Evolutionary conservation across 1,140 invertebrate species (phyloP).

Genomic region (Euwallacea fornicatus): DNA sequence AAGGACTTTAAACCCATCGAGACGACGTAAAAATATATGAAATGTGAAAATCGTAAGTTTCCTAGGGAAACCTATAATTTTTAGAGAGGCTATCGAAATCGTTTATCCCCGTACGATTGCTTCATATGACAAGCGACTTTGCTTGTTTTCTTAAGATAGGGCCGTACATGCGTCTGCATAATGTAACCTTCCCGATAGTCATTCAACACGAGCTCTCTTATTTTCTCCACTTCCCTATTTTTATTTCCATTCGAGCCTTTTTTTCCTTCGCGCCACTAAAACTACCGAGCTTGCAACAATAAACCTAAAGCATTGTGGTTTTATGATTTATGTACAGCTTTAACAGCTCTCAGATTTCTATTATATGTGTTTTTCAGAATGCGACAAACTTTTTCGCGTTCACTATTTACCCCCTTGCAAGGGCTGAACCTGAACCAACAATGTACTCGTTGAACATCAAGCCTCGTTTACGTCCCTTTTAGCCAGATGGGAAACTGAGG

Average conservation of each 20-base stretch:
- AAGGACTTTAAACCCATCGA: slow-evolving; percentile 5
- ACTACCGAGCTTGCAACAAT: slow-evolving; percentile 27
- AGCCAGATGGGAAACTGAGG: slow-evolving; percentile 22
- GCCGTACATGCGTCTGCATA: slow-evolving; percentile 33
- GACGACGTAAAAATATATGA: slow-evolving; percentile 19
- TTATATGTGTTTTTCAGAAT: slow-evolving; percentile 33
- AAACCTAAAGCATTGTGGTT: slow-evolving; percentile 35
- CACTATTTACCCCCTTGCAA: slow-evolving; percentile 29
- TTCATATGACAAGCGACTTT: slow-evolving; percentile 33
- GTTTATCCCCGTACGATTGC: slow-evolving; percentile 30
- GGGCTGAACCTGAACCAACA: slow-evolving; percentile 27
- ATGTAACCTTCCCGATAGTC: slow-evolving; percentile 26
- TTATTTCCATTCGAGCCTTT: slow-evolving; percentile 25
- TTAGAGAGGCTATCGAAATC: slow-evolving; percentile 17
- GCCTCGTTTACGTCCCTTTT: slow-evolving; percentile 27
- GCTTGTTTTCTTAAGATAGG: slow-evolving; percentile 34
- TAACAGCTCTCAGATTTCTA: slow-evolving; percentile 35
- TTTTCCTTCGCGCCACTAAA: slow-evolving; percentile 28
- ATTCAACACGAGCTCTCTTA: slow-evolving; percentile 20
- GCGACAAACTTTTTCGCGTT: slow-evolving; percentile 31
- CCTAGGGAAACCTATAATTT: slow-evolving; percentile 29
- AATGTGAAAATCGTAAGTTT: slow-evolving; percentile 31
- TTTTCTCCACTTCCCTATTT: slow-evolving; percentile 22
- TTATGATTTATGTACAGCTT: slow-evolving; percentile 34
- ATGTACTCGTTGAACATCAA: slow-evolving; percentile 33